Evolutionary conservation across 53 echinoderm and acorn worm genomes (phyloP).

Genomic region (Paelopatides confundens): DNA sequence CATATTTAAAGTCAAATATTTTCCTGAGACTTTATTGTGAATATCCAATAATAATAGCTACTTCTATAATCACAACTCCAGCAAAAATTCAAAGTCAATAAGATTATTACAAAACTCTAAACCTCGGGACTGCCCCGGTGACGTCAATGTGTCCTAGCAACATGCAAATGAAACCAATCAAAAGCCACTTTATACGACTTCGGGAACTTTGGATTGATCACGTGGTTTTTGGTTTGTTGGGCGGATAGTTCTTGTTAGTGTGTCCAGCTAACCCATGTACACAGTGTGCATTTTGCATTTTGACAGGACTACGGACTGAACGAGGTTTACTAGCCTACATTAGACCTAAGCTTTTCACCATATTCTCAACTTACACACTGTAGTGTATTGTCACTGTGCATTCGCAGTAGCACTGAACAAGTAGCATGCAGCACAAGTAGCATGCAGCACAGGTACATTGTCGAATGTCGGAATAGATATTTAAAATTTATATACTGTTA

Average conservation of each 20-base stretch:
- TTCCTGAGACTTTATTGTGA: neutral
- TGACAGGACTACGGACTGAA: neutral
- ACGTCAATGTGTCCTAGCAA: constrained; percentile 61
- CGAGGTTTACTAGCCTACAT: neutral
- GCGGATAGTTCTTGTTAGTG: constrained; percentile 28
- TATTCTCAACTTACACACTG: neutral
- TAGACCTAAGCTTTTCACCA: neutral
- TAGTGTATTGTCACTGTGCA: too few relatives aligned
- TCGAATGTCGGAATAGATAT: too few relatives aligned
- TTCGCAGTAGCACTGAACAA: neutral
- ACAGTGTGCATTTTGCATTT: constrained; percentile 3
- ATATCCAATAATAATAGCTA: neutral
- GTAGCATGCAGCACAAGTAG: neutral
- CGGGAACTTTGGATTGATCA: constrained; percentile 47
- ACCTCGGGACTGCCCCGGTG: constrained; percentile 55
- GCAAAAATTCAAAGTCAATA: neutral
- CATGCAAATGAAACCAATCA: constrained; percentile 68
- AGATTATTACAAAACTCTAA: constrained; percentile 29
- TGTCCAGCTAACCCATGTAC: neutral
- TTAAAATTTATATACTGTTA: too few relatives aligned
- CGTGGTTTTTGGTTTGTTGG: constrained; percentile 25
- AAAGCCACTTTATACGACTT: constrained; percentile 50
- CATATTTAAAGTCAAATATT: too few relatives aligned
- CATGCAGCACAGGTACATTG: too few relatives aligned
- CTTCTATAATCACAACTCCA: neutral